These are phyloP conservation scores for Gila orcuttii DNA, from an alignment of 2,113 vertebrate species.

Conservation along the genomic window DNA sequence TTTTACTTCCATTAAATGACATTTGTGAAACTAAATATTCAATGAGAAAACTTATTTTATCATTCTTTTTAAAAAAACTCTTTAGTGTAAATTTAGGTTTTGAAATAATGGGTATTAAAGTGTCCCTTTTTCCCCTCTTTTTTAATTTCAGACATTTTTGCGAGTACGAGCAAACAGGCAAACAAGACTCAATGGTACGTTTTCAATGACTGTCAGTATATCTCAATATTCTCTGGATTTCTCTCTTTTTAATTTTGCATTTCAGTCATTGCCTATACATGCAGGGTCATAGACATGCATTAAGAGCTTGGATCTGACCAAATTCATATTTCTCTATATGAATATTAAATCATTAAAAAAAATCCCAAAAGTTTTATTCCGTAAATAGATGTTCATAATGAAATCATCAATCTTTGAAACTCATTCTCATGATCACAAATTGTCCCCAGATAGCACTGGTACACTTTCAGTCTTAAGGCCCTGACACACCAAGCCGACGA, in stretches of 20 bases:
- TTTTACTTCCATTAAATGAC: background rate
- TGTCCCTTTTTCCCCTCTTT: background rate
- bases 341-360: background rate
- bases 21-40: background rate
- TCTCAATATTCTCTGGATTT: background rate
- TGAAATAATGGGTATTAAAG: background rate
- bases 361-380: too few relatives aligned
- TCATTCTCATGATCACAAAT: background rate
- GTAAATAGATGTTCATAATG: too few relatives aligned
- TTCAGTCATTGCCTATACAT: background rate
- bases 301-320: background rate
- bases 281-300: background rate
- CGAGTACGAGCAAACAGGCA: conserved; percentile 95
- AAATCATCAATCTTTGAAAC: background rate
- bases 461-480: background rate
- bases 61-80: too few relatives aligned
- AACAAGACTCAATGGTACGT: conserved; percentile 94
- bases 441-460: background rate
- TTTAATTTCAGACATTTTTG: conserved; percentile 85
- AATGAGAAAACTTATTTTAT: background rate
- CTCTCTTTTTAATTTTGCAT: background rate
- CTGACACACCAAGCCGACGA: too few relatives aligned
- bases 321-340: background rate
- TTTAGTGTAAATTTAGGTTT: background rate
- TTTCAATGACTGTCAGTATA: background rate